Conservation (phyloP, 1,140 invertebrate genomes). For the Episyrphus balteatus region DNA sequence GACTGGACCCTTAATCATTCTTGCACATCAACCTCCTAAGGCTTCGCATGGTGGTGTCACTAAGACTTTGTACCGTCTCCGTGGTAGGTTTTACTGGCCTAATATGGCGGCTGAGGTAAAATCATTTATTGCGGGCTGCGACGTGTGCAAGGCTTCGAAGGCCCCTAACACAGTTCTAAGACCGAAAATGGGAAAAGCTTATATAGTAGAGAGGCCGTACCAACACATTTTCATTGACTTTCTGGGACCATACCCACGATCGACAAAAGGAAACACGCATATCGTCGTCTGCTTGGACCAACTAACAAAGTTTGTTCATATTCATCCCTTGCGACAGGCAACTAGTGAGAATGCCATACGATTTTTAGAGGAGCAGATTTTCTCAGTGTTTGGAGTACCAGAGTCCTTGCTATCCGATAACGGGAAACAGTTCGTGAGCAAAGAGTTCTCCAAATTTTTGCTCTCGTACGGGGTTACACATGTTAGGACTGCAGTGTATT, state of each 20-base stretch:
- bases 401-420: too few species aligned
- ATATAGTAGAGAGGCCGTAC: neutral
- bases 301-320: conserved; percentile 1
- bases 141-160: conserved; percentile 1
- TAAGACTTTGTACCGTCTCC: too few species aligned
- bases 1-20: neutral
- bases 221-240: too few species aligned
- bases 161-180: too few species aligned
- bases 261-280: neutral
- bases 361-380: too few species aligned
- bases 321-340: conserved; percentile 1
- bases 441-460: too few species aligned
- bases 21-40: neutral
- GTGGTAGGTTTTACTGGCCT: too few species aligned
- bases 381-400: too few species aligned
- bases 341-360: neutral
- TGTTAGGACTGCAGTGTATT: neutral
- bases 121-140: conserved; percentile 1
- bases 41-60: conserved; percentile 1
- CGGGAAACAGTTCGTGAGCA: too few species aligned
- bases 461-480: conserved; percentile 2
- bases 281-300: too few species aligned
- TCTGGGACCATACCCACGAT: conserved; percentile 3
- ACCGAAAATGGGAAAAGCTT: neutral
- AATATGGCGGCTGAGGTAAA: too few species aligned